Base-by-base conservation (phyloP, 2,797 vertebrate species). In the Acanthopagrus latus region DNA sequence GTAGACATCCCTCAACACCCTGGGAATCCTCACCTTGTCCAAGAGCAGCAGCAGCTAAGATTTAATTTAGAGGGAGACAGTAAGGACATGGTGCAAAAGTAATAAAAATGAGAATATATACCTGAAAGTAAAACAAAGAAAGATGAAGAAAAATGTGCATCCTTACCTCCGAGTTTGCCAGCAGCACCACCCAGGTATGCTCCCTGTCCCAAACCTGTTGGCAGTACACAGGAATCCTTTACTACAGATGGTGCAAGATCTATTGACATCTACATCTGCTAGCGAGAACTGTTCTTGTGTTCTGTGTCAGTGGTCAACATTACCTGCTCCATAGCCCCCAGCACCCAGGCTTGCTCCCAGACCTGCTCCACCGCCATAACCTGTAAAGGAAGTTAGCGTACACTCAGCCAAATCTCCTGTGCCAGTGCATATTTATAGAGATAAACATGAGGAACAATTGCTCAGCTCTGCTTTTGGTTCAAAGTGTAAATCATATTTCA, bases 261-360 rank as follows among this genome's bases (percentile, higher is more conserved):
- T 41, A 64, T 47, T 47, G 59, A 21, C 14, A 27, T 54, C 51
- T 83, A 18, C 21, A 51, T 63, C 52, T 72, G 46, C 11, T 48
- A 62, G 38, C 54, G 23, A 41, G 20, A 3, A 4, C n/a, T 27
- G 17, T 20, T 13, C 27, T 27, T 21, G 47, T 67, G 18, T 43
- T 23, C 5, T 3, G 17, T 41, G 33, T 27, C 12, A 54, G 52
- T 27, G 56, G 5, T 11, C 29, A 25, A 16, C 51, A 33, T 88
- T 84, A 96, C 95, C 95, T 90, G 89, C 47, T 85, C 94, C 94
- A 3, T 94, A 95, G 62, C 92, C 92, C 1, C 86, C 93, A 1
- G 89, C 7, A 1, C 87, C 81, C 62, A 91, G 80, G 7, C 60
- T 79, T 1, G 88, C 87, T 65, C 94, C 94, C 55, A 84, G 83